Conservation (phyloP, 2,113 vertebrate genomes). For the Triplophysa dalaica region DNA sequence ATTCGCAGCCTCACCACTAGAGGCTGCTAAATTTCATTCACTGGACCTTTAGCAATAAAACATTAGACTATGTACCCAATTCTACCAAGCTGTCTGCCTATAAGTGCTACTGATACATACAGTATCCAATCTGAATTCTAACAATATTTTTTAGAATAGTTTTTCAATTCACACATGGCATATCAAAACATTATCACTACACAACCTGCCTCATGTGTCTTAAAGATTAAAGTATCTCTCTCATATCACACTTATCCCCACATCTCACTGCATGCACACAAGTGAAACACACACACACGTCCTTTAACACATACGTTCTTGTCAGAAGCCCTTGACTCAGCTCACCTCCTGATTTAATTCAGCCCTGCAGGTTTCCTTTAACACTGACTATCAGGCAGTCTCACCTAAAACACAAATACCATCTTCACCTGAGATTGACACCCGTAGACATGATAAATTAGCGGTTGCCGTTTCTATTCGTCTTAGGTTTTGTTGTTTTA, state of each 20-base stretch:
- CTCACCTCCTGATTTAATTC: constrained; percentile 49
- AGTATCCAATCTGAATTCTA: too few species aligned
- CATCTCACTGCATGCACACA: constrained; percentile 25
- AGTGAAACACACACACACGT: constrained; percentile 3
- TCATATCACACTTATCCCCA: background rate
- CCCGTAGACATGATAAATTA: background rate
- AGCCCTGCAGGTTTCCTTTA: constrained; percentile 51
- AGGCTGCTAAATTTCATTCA: too few species aligned
- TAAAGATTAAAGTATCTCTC: constrained; percentile 23
- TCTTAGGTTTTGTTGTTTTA: background rate
- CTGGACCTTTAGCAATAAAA: too few species aligned
- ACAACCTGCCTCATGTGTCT: constrained; percentile 41
- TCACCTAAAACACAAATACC: constrained; percentile 10
- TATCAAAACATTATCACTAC: constrained; percentile 11
- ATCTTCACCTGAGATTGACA: background rate
- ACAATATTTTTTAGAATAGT: background rate
- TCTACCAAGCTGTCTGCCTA: background rate
- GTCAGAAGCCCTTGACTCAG: constrained; percentile 52
- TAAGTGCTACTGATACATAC: background rate
- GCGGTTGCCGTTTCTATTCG: background rate
- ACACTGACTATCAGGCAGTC: constrained; percentile 33
- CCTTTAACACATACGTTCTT: constrained; percentile 10
- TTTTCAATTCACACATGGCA: background rate
- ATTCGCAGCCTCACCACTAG: too few species aligned
- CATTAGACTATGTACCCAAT: too few species aligned